phyloP scores from a whole-genome alignment of 2,113 vertebrate species.

The Hippocampus mohnikei region DNA sequence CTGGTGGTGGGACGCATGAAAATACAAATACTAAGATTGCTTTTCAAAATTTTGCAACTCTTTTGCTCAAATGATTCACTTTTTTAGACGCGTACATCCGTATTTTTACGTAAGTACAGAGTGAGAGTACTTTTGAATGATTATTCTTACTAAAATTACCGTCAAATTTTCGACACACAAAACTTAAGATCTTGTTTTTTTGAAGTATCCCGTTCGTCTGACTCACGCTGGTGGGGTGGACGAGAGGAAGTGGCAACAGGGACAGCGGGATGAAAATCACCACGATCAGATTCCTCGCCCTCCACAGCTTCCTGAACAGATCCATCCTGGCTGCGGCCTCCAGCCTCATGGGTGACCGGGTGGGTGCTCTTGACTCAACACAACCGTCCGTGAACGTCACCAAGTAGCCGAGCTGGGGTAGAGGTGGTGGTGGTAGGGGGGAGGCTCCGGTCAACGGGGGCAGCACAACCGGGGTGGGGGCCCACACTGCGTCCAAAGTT shows the following conservation, averaged over 20 bases:
- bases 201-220: slow-evolving; percentile 10
- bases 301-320: slow-evolving; percentile 78
- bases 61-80: no score
- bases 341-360: slow-evolving; percentile 66
- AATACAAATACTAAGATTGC: no score
- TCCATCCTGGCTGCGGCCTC: slow-evolving; percentile 79
- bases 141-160: not conserved
- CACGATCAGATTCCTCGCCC: slow-evolving; percentile 82
- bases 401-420: not conserved
- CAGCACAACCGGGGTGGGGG: not conserved
- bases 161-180: not conserved
- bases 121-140: not conserved
- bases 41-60: no score
- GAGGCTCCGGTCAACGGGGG: not conserved
- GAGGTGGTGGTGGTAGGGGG: not conserved
- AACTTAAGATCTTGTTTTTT: not conserved
- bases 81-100: no score
- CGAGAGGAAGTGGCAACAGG: slow-evolving; percentile 86
- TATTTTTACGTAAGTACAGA: no score
- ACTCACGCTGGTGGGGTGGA: slow-evolving; percentile 92
- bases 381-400: slow-evolving; percentile 23
- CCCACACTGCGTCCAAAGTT: not conserved
- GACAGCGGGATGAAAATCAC: slow-evolving; percentile 86
- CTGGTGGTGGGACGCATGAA: no score
- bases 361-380: slow-evolving; percentile 22